phyloP scores from a whole-genome alignment of 2,113 vertebrate genomes.

The Grantiella picta region DNA sequence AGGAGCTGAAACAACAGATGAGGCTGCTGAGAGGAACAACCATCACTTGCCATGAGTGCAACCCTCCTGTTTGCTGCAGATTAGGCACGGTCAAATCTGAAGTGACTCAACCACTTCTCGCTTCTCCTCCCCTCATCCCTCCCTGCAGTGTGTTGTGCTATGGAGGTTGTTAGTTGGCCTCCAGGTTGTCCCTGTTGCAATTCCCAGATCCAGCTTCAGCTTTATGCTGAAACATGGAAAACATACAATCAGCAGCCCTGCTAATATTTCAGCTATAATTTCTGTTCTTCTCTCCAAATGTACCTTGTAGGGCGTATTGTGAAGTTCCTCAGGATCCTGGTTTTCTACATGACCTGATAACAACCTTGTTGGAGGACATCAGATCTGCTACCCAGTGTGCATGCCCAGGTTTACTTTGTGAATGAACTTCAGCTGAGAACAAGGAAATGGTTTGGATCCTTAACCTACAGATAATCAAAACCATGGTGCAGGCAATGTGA shows the following conservation, averaged over 20 bases:
- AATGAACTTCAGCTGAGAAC: background rate
- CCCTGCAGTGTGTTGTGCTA: background rate
- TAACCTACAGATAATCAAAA: background rate
- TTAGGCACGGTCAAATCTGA: background rate
- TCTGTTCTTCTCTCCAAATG: rapidly evolving
- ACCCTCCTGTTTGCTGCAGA: background rate
- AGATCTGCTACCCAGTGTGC: background rate
- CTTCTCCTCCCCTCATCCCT: background rate
- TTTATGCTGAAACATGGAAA: background rate
- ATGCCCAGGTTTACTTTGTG: background rate
- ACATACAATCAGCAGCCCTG: background rate
- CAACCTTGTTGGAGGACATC: background rate
- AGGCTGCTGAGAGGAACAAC: background rate
- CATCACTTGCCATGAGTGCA: rapidly evolving
- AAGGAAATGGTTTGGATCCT: background rate
- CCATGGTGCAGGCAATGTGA: background rate
- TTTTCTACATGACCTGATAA: background rate
- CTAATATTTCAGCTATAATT: background rate
- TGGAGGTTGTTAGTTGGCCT: rapidly evolving
- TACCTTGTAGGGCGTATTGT: rapidly evolving
- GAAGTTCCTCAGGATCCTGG: background rate
- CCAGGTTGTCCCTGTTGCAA: background rate
- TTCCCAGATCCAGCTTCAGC: background rate
- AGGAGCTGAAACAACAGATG: background rate
- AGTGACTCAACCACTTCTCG: rapidly evolving